Percentiles rank a stretch among this genome's conserved stretches.
phyloP scores from a whole-genome alignment of 2,797 vertebrate species.

The Argentina silus region DNA sequence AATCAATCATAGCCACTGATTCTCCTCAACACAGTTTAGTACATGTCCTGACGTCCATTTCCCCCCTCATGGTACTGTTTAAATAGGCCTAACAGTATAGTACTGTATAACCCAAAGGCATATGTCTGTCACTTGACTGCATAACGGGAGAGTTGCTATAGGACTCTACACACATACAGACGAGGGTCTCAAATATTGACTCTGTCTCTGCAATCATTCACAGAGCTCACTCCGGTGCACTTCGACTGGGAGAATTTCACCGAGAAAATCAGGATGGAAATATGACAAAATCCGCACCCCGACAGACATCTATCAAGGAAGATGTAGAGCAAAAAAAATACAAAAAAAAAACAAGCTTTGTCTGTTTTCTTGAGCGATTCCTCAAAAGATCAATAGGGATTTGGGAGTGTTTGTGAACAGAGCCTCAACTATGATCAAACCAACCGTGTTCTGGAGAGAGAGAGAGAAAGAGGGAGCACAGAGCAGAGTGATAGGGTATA shows the following conservation, averaged over 20 bases:
- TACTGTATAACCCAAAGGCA: not conserved
- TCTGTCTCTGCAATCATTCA: constrained; percentile 9
- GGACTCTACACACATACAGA: not conserved
- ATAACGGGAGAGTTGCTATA: constrained; percentile 5
- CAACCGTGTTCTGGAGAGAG: not conserved
- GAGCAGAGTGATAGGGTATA: constrained; percentile 14
- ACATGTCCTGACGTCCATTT: too few relatives aligned
- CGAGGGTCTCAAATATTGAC: constrained; percentile 23
- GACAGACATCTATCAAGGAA: constrained; percentile 5
- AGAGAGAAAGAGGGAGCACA: not conserved
- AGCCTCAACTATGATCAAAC: constrained; percentile 18
- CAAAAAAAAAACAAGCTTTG: constrained; percentile 24
- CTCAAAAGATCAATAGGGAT: constrained; percentile 12
- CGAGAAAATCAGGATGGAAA: not conserved
- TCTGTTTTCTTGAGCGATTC: constrained; percentile 24
- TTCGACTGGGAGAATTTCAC: not conserved
- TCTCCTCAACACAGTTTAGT: not conserved
- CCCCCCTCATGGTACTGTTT: not conserved
- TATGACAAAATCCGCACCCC: not conserved
- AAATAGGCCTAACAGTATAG: not conserved
- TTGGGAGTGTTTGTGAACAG: not conserved
- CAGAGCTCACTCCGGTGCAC: not conserved
- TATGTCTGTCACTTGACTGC: constrained; percentile 5
- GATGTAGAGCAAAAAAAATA: not conserved
- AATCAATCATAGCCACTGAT: constrained; percentile 21